A percentile compares a stretch with the other conserved stretches of the same genome.
Conservation (phyloP, 1,140 invertebrate genomes). For the Melipona quadrifasciata region DNA sequence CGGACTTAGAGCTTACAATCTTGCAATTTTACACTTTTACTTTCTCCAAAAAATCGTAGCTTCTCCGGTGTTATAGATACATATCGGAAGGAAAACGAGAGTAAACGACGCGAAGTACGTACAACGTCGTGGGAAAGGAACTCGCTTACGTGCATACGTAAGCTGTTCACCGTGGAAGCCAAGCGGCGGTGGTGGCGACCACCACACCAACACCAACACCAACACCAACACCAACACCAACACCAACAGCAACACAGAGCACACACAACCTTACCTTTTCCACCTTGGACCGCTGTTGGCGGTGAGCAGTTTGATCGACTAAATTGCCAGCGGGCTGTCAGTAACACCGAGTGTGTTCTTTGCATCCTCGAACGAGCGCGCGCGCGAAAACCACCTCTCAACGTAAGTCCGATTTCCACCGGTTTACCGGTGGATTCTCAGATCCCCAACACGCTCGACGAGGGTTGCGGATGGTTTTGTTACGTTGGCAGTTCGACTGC, state of each 20-base stretch:
- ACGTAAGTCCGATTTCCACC: slow-evolving; percentile 51
- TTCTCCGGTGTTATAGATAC: too few species aligned
- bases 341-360: slow-evolving; percentile 56
- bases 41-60: too few species aligned
- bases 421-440: background rate
- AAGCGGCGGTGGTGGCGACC: background rate
- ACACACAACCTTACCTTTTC: slow-evolving; percentile 27
- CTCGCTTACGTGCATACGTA: background rate
- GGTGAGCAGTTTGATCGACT: slow-evolving; percentile 62
- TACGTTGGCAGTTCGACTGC: background rate
- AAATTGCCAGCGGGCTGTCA: slow-evolving; percentile 59
- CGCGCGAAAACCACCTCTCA: slow-evolving; percentile 31
- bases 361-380: slow-evolving; percentile 28
- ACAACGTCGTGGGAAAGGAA: slow-evolving; percentile 59
- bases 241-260: background rate
- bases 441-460: background rate
- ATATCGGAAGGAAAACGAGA: background rate
- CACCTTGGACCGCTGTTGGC: slow-evolving; percentile 51
- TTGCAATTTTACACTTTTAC: too few species aligned
- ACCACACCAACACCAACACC: background rate
- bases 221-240: background rate
- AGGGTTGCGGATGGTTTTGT: background rate
- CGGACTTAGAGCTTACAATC: too few species aligned
- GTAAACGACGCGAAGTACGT: background rate
- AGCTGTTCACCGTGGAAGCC: background rate